Conservation (phyloP, 2,888 invertebrate genomes). For the Epinotia brunnichana region DNA sequence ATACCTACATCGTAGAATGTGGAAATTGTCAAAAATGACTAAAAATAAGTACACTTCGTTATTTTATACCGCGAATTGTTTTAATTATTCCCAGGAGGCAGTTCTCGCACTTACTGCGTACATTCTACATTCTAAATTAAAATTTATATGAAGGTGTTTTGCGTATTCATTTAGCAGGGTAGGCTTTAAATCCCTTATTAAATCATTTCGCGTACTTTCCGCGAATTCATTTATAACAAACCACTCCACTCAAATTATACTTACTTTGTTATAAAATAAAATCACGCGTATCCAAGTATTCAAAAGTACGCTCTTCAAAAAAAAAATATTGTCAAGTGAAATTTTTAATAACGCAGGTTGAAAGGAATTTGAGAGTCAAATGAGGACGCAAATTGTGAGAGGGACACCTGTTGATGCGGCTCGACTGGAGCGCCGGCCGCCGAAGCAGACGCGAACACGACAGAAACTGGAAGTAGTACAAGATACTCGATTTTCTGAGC, state of each 20-base stretch:
- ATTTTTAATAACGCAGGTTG: slow-evolving; percentile 29
- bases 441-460: not conserved
- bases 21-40: too few relatives aligned
- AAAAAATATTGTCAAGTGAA: slow-evolving; percentile 28
- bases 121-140: too few relatives aligned
- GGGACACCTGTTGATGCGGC: slow-evolving; percentile 28
- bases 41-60: too few relatives aligned
- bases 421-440: slow-evolving; percentile 22
- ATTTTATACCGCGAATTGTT: too few relatives aligned
- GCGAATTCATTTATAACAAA: not conserved
- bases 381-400: slow-evolving; percentile 13
- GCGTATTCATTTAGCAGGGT: too few relatives aligned
- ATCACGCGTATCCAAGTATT: not conserved
- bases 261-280: not conserved
- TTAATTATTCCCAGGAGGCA: too few relatives aligned
- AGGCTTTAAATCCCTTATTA: not conserved
- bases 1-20: too few relatives aligned
- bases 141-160: too few relatives aligned
- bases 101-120: too few relatives aligned
- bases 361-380: slow-evolving; percentile 41
- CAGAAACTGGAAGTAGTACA: not conserved
- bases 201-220: not conserved
- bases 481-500: too few relatives aligned
- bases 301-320: not conserved
- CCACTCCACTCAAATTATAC: not conserved